These are phyloP conservation scores for Paracanthobrama guichenoti DNA, from an alignment of 2,113 vertebrate species.

Conservation along the genomic window DNA sequence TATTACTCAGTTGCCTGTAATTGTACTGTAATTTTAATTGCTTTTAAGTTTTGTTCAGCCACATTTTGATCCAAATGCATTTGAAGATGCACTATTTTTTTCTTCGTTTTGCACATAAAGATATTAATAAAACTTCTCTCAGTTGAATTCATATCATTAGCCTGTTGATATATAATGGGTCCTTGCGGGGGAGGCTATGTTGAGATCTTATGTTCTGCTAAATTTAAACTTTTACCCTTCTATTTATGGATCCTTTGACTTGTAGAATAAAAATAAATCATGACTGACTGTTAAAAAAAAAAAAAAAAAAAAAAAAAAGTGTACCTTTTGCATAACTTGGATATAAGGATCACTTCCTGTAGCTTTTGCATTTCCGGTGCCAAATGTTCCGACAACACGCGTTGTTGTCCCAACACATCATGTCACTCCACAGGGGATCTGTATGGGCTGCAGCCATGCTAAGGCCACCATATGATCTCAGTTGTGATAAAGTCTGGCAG, in stretches of 20 bases:
- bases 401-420: conserved; percentile 1
- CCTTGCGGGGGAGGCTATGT: not conserved
- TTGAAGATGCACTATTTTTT: not conserved
- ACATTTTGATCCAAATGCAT: too few relatives aligned
- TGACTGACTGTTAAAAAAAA: not conserved
- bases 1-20: not conserved
- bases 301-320: not conserved
- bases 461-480: conserved; percentile 8
- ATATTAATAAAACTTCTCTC: too few relatives aligned
- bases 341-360: not conserved
- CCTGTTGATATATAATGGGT: not conserved
- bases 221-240: not conserved
- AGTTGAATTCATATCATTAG: too few relatives aligned
- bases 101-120: not conserved
- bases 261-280: not conserved
- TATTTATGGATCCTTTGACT: not conserved
- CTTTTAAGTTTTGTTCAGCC: not conserved
- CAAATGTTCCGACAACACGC: not conserved
- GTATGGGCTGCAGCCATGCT: not conserved
- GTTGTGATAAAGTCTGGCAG: conserved; percentile 21
- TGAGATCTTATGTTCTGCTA: not conserved
- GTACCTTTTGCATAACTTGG: not conserved
- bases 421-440: not conserved
- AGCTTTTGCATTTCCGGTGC: not conserved
- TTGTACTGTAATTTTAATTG: not conserved